Percentiles rank a stretch among this genome's conserved stretches.
phyloP scores from a whole-genome alignment of 92 coral and sea anemone genomes.

The Epizoanthus illoricatus region DNA sequence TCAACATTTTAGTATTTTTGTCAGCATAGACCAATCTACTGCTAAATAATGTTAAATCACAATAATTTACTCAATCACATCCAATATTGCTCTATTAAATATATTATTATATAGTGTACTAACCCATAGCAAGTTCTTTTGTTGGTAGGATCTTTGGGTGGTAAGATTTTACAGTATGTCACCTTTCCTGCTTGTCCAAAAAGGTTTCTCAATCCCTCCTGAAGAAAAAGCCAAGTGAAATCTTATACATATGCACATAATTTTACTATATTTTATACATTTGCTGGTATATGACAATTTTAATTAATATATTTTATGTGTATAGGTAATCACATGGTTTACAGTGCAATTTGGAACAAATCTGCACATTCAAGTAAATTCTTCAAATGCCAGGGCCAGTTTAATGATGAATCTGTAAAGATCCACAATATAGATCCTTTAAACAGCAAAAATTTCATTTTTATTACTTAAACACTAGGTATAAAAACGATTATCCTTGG shows the following conservation, averaged over 20 bases:
- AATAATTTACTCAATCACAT: not conserved
- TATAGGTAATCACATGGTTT: too few species aligned
- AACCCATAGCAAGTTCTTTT: constrained; percentile 21
- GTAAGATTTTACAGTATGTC: not conserved
- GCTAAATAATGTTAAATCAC: not conserved
- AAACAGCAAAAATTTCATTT: too few species aligned
- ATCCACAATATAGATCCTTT: too few species aligned
- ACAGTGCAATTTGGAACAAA: too few species aligned
- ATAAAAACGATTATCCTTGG: too few species aligned
- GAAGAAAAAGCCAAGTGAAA: not conserved
- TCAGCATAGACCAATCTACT: not conserved
- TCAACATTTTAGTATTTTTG: not conserved
- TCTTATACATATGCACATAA: not conserved
- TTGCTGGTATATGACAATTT: too few species aligned
- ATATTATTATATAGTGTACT: not conserved
- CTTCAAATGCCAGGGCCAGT: too few species aligned
- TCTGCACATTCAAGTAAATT: too few species aligned
- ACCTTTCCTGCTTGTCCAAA: constrained; percentile 35
- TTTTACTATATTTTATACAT: too few species aligned
- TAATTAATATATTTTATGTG: too few species aligned
- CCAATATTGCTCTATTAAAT: not conserved
- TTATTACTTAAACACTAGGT: too few species aligned
- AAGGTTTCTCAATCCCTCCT: constrained; percentile 33
- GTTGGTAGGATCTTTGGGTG: constrained; percentile 9
- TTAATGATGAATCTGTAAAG: too few species aligned